Base-by-base conservation (phyloP, 2,888 invertebrate species). In the Plebejus anna region DNA sequence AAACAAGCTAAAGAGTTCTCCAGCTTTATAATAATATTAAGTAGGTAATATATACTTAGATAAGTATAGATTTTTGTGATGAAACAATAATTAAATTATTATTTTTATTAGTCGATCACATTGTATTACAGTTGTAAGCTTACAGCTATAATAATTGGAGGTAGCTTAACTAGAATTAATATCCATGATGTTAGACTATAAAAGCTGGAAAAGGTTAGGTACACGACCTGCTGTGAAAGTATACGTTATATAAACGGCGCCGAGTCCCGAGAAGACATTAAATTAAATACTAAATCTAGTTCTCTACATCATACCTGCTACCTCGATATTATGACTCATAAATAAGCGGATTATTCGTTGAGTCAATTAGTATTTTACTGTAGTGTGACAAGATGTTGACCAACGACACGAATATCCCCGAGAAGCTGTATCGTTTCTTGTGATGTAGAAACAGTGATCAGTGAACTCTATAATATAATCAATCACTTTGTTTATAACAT, bases 231-330 rank as follows among this genome's bases (percentile, higher is more conserved):
- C 38, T 82, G 87, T 86, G 87, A 89, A 89, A 89, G 87, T 84
- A 42, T 42, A 80, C 78, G 80, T 89, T 88, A 88, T 82, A 82
- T 85, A 87, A 89, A 85, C 83, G 84, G 81, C 82, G 78, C 72
- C 78, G 76, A 78, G 81, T 81, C 78, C 72, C 78, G 76, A 78
- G 78, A 79, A 81, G 81, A 78, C 76, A 79, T 80, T 78, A 78
- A 78, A 79, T 80, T 78, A 78, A 78, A 80, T 80, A 79, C 77
- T 76, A 76, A 79, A 47, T 47, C 42, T 72, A 72, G 72, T 72
- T 72, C 47, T 47, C 22, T 28, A 47, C 72, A 42, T n/a, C 22
- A 61, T 11, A 61, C 28, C 28, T 28, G 61, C 4, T 28, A 28
- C 28, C 61, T 61, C 11, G 11, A 28, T 9, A 7, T 16, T 51